These are phyloP conservation scores for Clinocottus analis DNA, from an alignment of 2,113 vertebrate species.

Conservation along the genomic window DNA sequence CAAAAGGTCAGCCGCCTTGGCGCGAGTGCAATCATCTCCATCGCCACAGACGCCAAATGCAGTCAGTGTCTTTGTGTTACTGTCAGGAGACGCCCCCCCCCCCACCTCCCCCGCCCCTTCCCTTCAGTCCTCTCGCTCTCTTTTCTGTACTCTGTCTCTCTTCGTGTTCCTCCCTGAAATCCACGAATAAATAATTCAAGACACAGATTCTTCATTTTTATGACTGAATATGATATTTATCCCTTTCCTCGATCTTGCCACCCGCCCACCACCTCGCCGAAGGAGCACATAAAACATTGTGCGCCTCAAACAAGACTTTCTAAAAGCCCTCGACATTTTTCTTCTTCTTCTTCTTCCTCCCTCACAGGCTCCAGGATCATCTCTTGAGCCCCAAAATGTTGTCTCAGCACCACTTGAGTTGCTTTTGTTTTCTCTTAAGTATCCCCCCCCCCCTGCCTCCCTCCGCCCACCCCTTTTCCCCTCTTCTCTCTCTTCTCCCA, in stretches of 20 bases:
- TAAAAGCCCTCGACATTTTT: slow-evolving; percentile 29
- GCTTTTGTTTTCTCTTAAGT: slow-evolving; percentile 63
- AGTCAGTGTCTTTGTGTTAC: slow-evolving; percentile 42
- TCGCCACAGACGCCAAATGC: slow-evolving; percentile 69
- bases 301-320: slow-evolving; percentile 48
- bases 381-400: slow-evolving; percentile 81
- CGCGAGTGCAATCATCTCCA: slow-evolving; percentile 56
- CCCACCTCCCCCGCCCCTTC: no score
- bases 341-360: slow-evolving; percentile 13
- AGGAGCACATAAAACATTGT: slow-evolving; percentile 50
- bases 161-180: slow-evolving; percentile 53
- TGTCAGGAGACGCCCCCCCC: slow-evolving; percentile 60
- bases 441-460: slow-evolving; percentile 34
- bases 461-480: no score
- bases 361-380: slow-evolving; percentile 74
- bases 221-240: slow-evolving; percentile 69
- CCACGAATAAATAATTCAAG: slow-evolving; percentile 77
- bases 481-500: slow-evolving; percentile 56
- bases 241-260: slow-evolving; percentile 31
- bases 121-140: slow-evolving; percentile 28
- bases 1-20: slow-evolving; percentile 68
- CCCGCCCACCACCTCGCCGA: slow-evolving; percentile 43
- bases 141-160: slow-evolving; percentile 22
- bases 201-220: slow-evolving; percentile 68
- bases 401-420: slow-evolving; percentile 74